These are phyloP conservation scores for Erythrocercus mccallii DNA, from an alignment of 2,113 vertebrate genomes.

Conservation along the genomic window DNA sequence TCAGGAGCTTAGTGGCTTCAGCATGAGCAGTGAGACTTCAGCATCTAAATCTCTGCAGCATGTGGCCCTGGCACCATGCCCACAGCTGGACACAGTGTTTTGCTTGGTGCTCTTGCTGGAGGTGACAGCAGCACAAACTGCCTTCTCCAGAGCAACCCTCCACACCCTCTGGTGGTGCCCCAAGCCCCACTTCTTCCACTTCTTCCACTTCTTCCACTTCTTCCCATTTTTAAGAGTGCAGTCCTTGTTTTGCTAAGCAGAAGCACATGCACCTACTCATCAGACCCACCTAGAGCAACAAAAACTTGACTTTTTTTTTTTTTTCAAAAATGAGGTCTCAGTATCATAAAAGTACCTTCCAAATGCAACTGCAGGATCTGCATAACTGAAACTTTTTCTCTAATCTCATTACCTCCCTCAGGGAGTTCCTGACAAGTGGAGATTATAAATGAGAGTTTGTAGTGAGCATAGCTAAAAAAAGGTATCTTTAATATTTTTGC, in stretches of 20 bases:
- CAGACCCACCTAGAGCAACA: not conserved
- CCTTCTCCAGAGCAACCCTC: not conserved
- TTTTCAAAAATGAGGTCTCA: not conserved
- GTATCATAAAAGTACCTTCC: not conserved
- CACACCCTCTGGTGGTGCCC: not conserved
- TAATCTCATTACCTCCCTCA: not conserved
- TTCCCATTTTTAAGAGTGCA: not conserved
- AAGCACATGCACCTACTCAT: accelerated
- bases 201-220: not conserved
- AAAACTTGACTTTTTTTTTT: not conserved
- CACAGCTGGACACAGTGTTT: not conserved
- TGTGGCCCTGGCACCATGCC: accelerated
- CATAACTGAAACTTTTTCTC: not conserved
- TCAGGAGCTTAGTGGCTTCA: not conserved
- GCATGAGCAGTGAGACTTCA: not conserved
- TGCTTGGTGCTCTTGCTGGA: not conserved
- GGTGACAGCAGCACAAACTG: not conserved
- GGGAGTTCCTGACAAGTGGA: not conserved
- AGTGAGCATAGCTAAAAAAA: not conserved
- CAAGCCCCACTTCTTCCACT: not conserved
- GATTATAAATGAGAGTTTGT: not conserved
- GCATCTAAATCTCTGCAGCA: not conserved
- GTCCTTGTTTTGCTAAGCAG: not conserved
- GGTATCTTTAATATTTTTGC: not conserved
- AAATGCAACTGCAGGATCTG: not conserved